Base-by-base conservation (phyloP, 2,888 invertebrate species). In the Oscheius sp. region DNA sequence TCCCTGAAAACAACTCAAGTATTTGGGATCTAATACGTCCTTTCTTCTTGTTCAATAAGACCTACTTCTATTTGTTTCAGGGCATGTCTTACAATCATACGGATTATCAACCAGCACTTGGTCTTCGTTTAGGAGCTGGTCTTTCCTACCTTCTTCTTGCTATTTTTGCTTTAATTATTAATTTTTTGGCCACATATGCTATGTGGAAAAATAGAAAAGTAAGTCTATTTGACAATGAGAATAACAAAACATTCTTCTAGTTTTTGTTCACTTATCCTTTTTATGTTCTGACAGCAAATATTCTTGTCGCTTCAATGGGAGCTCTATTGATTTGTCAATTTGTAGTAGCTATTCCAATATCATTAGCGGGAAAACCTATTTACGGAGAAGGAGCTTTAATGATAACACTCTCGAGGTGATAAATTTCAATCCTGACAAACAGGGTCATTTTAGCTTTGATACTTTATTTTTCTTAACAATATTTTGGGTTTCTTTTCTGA, bases 251-350 rank as follows among this genome's bases (percentile, higher is more conserved):
- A 5, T 2, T 25, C 33, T 65, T 65, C n/a, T 29, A 65, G 65
- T 65, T 65, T 39, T 65, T 53, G 23, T 25, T 65, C 25, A 52
- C 52, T n/a, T 53, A 65, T 27, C 65, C 65, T 12, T 65, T 65
- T 37, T 65, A 65, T 29, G 42, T 65, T 17, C 42, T 65, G 25
- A 42, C 33, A 17, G 39, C 45, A 15, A 52, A 52, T n/a, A 39
- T 65, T 10, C 20, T 65, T 34, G 42, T 42, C 1, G 65, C 65
- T 20, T 34, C 53, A 20, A 23, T 65, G 17, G 65, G 65, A 25
- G 29, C 34, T 33, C 48, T 50, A 1, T n/a, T 64, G 6, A 64
- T 52, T 50, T 39, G 65, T 25, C 65, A 65, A 37, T 53, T 65
- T 17, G 45, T 52, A 0, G 65, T 65, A 2, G 65, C 46, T 27